phyloP scores from a whole-genome alignment of 2,888 invertebrate genomes.

The Lysandra coridon region DNA sequence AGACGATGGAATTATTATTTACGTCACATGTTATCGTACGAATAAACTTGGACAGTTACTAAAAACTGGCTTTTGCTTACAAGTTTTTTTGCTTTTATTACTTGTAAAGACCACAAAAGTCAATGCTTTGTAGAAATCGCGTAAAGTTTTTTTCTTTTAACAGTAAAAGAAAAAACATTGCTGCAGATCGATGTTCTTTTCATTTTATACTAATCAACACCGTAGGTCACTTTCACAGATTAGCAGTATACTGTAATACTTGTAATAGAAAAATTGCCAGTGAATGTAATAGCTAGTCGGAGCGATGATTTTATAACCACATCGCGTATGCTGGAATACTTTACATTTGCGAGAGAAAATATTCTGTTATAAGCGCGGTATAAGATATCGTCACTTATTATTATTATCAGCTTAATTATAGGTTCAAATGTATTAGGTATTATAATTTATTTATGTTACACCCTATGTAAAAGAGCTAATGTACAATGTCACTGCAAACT shows the following conservation, averaged over 20 bases:
- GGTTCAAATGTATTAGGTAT: no score
- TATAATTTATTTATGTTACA: no score
- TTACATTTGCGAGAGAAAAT: neutral
- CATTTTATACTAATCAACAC: neutral
- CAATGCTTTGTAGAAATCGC: neutral
- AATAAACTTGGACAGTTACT: neutral
- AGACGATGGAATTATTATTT: neutral
- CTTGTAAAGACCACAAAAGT: neutral
- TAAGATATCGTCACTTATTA: no score
- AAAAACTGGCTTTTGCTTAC: neutral
- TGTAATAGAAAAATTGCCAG: neutral
- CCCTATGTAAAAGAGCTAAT: neutral
- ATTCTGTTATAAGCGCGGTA: neutral
- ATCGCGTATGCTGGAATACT: neutral
- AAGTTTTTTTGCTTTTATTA: neutral
- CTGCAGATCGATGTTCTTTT: neutral
- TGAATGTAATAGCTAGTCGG: neutral
- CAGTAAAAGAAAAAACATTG: no score
- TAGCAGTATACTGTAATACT: neutral
- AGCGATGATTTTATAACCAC: neutral
- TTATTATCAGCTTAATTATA: no score
- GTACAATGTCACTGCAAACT: neutral
- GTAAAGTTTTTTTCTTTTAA: no score
- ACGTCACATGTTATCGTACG: neutral
- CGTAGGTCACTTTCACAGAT: neutral